A percentile compares a stretch with the other conserved stretches of the same genome.
These are phyloP conservation scores for Plemyria rubiginata DNA, from an alignment of 2,888 invertebrate genomes.

Conservation along the genomic window DNA sequence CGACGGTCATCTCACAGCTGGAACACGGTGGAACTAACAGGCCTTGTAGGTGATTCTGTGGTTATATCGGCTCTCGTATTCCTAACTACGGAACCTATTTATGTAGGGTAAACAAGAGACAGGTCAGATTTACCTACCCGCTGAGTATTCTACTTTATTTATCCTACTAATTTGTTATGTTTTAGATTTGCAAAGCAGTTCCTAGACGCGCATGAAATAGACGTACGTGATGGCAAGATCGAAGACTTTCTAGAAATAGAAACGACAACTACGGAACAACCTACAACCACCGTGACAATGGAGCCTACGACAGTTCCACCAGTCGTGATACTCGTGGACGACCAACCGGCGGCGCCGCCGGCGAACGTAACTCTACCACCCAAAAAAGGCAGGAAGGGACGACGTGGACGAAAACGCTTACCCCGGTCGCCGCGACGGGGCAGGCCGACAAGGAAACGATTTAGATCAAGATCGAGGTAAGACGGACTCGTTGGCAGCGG, in stretches of 20 bases:
- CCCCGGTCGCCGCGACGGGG: constrained; percentile 76
- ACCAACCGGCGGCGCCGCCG: constrained; percentile 73
- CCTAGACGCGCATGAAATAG: constrained; percentile 87
- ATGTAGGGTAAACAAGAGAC: too few species aligned
- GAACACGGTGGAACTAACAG: too few species aligned
- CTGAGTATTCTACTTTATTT: not conserved
- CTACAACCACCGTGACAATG: constrained; percentile 57
- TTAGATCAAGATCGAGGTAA: constrained; percentile 73
- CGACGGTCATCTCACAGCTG: too few species aligned
- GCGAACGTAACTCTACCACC: constrained; percentile 65
- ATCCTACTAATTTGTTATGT: constrained; percentile 22
- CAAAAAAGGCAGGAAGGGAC: constrained; percentile 64
- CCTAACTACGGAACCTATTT: too few species aligned
- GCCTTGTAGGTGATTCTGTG: too few species aligned
- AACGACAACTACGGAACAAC: constrained; percentile 63
- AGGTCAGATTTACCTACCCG: not conserved
- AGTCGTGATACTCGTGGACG: constrained; percentile 76
- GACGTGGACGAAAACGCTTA: constrained; percentile 68
- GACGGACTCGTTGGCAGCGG: constrained; percentile 33
- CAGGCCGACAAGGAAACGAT: constrained; percentile 77
- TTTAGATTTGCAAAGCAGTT: constrained; percentile 88
- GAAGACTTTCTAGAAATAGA: constrained; percentile 69
- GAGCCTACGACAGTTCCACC: constrained; percentile 69
- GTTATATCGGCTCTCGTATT: too few species aligned
- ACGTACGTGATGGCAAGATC: constrained; percentile 73